Percentiles rank a stretch among this genome's conserved stretches.
These are phyloP conservation scores for Uloborus diversus DNA, from an alignment of 1,140 invertebrate genomes.

Conservation along the genomic window DNA sequence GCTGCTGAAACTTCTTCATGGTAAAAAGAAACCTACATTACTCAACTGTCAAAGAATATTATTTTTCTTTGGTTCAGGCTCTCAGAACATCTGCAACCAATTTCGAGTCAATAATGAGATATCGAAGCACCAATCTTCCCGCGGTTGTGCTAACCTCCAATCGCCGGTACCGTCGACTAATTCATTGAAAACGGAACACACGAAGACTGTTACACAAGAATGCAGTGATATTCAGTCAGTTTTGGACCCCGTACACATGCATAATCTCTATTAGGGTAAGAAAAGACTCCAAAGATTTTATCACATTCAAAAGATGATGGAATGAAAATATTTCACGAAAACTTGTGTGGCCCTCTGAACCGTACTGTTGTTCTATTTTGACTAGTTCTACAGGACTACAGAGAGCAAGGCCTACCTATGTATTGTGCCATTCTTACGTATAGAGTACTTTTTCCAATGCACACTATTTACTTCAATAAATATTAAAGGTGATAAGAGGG, in stretches of 20 bases:
- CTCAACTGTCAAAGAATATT: too few relatives aligned
- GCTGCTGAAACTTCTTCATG: slow-evolving; percentile 47
- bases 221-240: not conserved
- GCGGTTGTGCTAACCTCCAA: too few relatives aligned
- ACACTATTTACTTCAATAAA: slow-evolving; percentile 5
- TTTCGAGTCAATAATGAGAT: too few relatives aligned
- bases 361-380: slow-evolving; percentile 2
- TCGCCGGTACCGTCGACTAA: too few relatives aligned
- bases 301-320: slow-evolving; percentile 14
- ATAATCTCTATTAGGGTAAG: not conserved
- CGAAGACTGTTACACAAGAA: not conserved
- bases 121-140: too few relatives aligned
- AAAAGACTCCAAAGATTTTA: not conserved
- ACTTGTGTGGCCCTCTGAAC: slow-evolving; percentile 31
- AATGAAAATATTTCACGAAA: not conserved
- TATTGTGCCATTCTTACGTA: slow-evolving; percentile 42
- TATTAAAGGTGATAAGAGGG: slow-evolving; percentile 2
- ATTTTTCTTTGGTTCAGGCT: too few relatives aligned
- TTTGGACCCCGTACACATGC: slow-evolving; percentile 38
- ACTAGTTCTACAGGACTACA: slow-evolving; percentile 33
- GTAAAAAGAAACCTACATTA: too few relatives aligned
- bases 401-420: slow-evolving; percentile 37
- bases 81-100: too few relatives aligned
- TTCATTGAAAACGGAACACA: too few relatives aligned
- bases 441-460: slow-evolving; percentile 30